phyloP scores from a whole-genome alignment of 1,140 invertebrate species.

The Drosophila kanapiae region DNA sequence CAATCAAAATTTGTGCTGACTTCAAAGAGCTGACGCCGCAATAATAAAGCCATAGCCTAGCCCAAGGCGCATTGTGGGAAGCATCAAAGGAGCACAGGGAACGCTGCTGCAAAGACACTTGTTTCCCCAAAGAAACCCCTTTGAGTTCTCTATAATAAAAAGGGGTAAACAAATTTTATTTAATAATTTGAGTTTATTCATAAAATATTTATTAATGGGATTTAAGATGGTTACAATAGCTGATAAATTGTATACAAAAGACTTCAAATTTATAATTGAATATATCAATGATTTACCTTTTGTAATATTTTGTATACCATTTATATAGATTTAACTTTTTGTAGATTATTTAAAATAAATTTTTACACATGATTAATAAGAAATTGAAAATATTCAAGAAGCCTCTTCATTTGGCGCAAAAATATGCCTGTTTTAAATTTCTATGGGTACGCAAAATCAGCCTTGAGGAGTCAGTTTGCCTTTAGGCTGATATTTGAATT shows the following conservation, averaged over 20 bases:
- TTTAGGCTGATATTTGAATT: neutral
- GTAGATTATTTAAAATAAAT: neutral
- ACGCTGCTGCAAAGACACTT: conserved; percentile 8
- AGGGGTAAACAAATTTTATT: too few species aligned
- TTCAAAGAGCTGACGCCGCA: conserved; percentile 54
- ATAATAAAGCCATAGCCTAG: conserved; percentile 46
- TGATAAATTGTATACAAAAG: neutral
- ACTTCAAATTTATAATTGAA: too few species aligned
- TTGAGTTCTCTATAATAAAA: neutral
- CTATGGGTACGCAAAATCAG: neutral
- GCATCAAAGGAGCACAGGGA: conserved; percentile 21
- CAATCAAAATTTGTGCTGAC: conserved; percentile 46
- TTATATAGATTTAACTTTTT: neutral
- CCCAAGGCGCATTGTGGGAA: conserved; percentile 35
- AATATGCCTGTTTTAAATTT: too few species aligned
- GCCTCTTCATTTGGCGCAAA: too few species aligned
- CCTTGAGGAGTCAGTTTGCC: neutral
- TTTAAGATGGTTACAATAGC: neutral
- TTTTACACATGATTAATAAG: too few species aligned
- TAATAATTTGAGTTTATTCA: too few species aligned
- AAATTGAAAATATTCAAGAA: too few species aligned
- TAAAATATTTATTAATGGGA: neutral
- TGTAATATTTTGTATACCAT: too few species aligned
- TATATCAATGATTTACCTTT: too few species aligned
- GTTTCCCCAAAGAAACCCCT: neutral